phyloP scores from a whole-genome alignment of 92 coral and sea anemone species.

The Parazoanthus darwini region DNA sequence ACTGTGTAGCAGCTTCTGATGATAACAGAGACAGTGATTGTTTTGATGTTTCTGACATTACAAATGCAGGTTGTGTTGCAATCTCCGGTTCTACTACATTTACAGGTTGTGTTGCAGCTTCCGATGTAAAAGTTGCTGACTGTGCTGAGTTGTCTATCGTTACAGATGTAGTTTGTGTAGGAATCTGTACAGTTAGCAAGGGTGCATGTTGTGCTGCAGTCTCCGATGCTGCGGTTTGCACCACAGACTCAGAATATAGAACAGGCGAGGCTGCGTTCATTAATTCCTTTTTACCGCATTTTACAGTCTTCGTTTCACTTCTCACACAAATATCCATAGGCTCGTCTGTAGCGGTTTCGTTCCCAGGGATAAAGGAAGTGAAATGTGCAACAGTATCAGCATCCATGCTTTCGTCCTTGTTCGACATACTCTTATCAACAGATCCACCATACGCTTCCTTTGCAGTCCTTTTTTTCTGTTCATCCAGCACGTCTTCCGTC shows the following conservation, averaged over 20 bases:
- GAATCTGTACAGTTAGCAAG: background rate
- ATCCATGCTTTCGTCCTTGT: background rate
- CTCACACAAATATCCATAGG: conserved; percentile 13
- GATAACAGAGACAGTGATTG: background rate
- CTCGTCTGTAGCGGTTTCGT: background rate
- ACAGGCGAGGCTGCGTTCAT: background rate
- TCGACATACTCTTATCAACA: background rate
- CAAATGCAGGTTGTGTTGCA: background rate
- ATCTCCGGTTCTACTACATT: background rate
- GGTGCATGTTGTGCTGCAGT: background rate
- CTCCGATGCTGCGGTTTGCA: background rate
- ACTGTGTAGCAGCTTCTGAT: background rate
- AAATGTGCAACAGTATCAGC: background rate
- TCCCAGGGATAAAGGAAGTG: background rate
- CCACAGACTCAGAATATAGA: background rate
- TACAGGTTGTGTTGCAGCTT: background rate
- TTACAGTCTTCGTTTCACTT: background rate
- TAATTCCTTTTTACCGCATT: background rate
- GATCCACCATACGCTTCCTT: background rate
- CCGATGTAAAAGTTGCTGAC: background rate
- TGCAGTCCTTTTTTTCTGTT: background rate
- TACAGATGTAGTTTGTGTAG: background rate
- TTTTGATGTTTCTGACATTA: background rate
- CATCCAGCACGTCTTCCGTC: background rate
- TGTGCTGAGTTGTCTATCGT: background rate